Evolutionary conservation across 2,113 vertebrate species (phyloP), one percentile per base, ranked within the genome.

Genomic region (Lota lota): DNA sequence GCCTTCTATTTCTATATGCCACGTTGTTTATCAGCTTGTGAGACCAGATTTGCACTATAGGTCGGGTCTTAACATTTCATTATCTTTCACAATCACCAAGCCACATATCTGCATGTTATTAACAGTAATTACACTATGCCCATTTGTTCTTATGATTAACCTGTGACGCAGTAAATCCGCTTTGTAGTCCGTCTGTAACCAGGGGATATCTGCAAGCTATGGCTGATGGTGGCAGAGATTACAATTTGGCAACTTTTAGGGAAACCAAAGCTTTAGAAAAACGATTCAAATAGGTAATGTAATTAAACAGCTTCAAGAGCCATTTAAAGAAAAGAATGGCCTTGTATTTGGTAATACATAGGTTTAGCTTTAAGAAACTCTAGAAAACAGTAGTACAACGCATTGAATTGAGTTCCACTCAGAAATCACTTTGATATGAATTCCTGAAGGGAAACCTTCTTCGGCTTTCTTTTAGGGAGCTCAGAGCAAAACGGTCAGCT

Each of bases 151-250:
- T 64, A 22, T 54, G 61, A 66, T 76, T 78, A 79, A 57, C 40
- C 40, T 12, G 40, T 53, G 22, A 70, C 40, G 11, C 50, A 21
- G 40, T 72, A 87, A 86, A 89, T 83, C 79, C 64, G 85, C 75
- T 87, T 88, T 73, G 60, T 56, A 4, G 12, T 57, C 21, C 57
- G 69, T 24, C 72, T 68, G 72, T 68, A 54, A 15, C 12, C 64
- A 36, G 65, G 2, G 16, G 18, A 24, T 4, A 22, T 57, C 58
- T 59, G 65, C 2, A 0, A 73, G 50, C 67, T 53, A 72, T 68
- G 8, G 2, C 22, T 73, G 62, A 67, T 67, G 50, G 17, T 36
- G 24, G 14, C 21, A 62, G 22, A 74, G 63, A 76, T 72, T 61
- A 66, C 54, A 69, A 50, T 78, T 22, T 12, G 57, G 61, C 4